phyloP scores from a whole-genome alignment of 2,888 invertebrate species.

The Hypomecis punctinalis region DNA sequence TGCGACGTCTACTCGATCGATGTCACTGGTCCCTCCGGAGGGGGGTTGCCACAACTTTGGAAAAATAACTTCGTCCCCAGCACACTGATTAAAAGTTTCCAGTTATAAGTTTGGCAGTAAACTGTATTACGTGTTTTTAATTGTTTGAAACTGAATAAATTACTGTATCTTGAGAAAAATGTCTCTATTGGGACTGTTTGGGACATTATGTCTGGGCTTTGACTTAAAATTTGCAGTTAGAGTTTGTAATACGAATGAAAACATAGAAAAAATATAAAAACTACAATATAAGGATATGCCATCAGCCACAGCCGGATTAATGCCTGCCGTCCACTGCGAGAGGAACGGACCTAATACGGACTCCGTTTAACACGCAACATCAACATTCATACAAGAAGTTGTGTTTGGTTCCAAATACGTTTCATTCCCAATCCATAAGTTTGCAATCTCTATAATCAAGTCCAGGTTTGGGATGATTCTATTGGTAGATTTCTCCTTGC shows the following conservation, averaged over 20 bases:
- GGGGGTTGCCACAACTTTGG: conserved; percentile 22
- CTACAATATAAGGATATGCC: too few relatives aligned
- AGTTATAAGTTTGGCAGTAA: conserved; percentile 7
- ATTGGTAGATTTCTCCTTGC: too few relatives aligned
- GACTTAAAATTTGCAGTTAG: neutral
- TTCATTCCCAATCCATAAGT: too few relatives aligned
- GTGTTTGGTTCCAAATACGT: too few relatives aligned
- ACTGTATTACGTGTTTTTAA: neutral
- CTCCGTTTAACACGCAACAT: too few relatives aligned
- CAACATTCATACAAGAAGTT: too few relatives aligned
- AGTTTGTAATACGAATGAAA: neutral
- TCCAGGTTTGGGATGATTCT: too few relatives aligned
- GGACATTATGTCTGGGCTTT: neutral
- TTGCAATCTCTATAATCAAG: too few relatives aligned
- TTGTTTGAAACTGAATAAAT: conserved; percentile 6
- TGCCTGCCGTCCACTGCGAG: too few relatives aligned
- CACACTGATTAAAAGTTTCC: conserved; percentile 19
- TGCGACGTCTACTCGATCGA: conserved; percentile 25
- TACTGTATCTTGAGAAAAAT: neutral
- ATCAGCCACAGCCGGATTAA: too few relatives aligned
- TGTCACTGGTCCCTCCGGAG: conserved; percentile 23
- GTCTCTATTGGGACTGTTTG: neutral
- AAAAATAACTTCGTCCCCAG: conserved; percentile 19
- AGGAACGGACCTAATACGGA: too few relatives aligned
- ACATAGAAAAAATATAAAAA: too few relatives aligned